phyloP scores from a whole-genome alignment of 2,113 vertebrate genomes.

The Anguilla rostrata region DNA sequence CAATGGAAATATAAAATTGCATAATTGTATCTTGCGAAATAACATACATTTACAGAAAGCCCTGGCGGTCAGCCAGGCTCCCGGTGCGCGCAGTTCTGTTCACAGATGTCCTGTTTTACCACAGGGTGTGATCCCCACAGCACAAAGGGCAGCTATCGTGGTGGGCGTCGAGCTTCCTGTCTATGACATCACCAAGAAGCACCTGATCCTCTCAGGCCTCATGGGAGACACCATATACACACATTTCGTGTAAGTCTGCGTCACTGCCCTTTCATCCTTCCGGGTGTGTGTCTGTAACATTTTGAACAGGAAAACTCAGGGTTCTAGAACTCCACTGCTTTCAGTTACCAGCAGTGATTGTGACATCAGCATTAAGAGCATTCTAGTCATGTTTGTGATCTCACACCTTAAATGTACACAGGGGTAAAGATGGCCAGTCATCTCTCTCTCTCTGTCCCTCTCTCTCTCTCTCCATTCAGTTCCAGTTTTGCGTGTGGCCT shows the following conservation, averaged over 20 bases:
- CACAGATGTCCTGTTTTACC: neutral
- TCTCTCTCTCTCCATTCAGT: conserved; percentile 44
- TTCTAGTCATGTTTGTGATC: no score
- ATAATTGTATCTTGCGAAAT: neutral
- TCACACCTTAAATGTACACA: neutral
- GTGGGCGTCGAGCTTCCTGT: conserved; percentile 79
- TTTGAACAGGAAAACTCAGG: no score
- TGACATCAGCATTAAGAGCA: no score
- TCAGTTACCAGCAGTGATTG: no score
- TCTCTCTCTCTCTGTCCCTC: neutral
- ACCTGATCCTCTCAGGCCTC: conserved; percentile 68
- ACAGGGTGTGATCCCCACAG: conserved; percentile 77
- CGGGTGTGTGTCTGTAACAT: no score
- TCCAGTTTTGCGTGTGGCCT: conserved; percentile 78
- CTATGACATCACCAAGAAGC: conserved; percentile 80
- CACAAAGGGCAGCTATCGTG: conserved; percentile 77
- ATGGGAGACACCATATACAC: conserved; percentile 76
- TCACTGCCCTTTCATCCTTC: neutral
- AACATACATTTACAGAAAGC: neutral
- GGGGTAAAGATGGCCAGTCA: neutral
- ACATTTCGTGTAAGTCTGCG: conserved; percentile 70
- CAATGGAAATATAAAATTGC: no score
- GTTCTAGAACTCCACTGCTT: no score
- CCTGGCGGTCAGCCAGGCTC: neutral
- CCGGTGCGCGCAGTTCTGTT: no score